Percentiles rank a stretch among this genome's conserved stretches.
Conservation (phyloP, 2,888 invertebrate genomes). For the Sympetrum striolatum region DNA sequence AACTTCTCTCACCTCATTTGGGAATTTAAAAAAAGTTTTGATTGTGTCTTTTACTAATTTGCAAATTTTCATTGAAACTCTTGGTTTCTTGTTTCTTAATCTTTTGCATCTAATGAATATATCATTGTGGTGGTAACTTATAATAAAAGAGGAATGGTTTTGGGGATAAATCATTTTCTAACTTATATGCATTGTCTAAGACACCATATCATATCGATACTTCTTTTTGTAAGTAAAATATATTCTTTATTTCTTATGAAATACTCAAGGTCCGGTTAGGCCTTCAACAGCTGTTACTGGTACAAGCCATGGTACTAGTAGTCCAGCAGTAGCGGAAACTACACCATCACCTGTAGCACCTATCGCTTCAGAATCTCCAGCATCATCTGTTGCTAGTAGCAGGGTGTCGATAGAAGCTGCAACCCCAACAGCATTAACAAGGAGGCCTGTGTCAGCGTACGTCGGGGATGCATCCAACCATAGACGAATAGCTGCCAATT, state of each 20-base stretch:
- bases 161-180: too few species aligned
- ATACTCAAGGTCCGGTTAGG: neutral
- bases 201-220: neutral
- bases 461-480: neutral
- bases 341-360: neutral
- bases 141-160: too few species aligned
- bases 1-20: too few species aligned
- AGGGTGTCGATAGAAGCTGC: neutral
- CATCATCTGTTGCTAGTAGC: neutral
- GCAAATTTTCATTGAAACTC: too few species aligned
- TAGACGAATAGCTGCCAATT: neutral
- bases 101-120: too few species aligned
- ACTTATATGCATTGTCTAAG: too few species aligned
- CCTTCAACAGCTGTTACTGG: neutral
- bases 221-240: neutral
- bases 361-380: neutral
- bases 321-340: neutral
- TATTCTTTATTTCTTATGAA: neutral
- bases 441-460: constrained; percentile 10
- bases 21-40: too few species aligned
- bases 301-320: neutral
- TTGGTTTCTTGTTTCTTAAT: too few species aligned
- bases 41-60: too few species aligned
- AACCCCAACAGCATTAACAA: neutral
- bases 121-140: too few species aligned